Evolutionary conservation across 2,113 vertebrate genomes (phyloP).

Genomic region (Stigmatopora nigra): DNA sequence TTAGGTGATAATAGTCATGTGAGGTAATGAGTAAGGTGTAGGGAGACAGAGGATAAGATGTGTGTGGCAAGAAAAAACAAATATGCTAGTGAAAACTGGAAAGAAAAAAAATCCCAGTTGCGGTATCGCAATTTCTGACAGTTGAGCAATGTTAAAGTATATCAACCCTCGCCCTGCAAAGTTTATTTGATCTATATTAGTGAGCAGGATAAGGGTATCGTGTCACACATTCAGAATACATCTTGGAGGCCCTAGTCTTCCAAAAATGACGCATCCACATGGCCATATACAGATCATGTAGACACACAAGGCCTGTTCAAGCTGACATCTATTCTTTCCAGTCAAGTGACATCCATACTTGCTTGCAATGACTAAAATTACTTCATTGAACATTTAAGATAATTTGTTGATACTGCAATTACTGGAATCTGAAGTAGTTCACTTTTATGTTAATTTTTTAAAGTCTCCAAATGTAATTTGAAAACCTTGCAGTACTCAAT

Average conservation of each 20-base stretch:
- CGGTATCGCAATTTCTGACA: constrained; percentile 40
- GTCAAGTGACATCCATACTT: constrained; percentile 34
- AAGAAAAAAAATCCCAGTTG: constrained; percentile 19
- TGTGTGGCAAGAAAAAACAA: constrained; percentile 38
- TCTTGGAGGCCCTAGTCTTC: constrained; percentile 44
- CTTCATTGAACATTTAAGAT: no score
- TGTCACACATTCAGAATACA: constrained; percentile 42
- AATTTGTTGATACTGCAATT: no score
- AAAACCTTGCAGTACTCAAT: no score
- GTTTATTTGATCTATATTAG: constrained; percentile 55
- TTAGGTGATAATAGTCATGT: constrained; percentile 47
- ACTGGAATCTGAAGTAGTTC: no score
- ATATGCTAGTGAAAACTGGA: background rate
- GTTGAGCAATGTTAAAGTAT: constrained; percentile 38
- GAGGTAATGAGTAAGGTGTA: constrained; percentile 47
- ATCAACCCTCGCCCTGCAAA: constrained; percentile 27
- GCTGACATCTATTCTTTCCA: constrained; percentile 56
- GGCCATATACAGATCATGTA: background rate
- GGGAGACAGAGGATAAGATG: constrained; percentile 45
- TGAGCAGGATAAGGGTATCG: constrained; percentile 58
- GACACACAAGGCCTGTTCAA: constrained; percentile 25
- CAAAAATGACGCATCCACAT: constrained; percentile 19
- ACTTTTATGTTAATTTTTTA: no score
- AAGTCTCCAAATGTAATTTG: no score
- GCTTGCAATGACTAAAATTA: no score